Evolutionary conservation across 2,888 invertebrate genomes (phyloP), one percentile per base, ranked within the genome.

Genomic region (Philhelius pedissequus): DNA sequence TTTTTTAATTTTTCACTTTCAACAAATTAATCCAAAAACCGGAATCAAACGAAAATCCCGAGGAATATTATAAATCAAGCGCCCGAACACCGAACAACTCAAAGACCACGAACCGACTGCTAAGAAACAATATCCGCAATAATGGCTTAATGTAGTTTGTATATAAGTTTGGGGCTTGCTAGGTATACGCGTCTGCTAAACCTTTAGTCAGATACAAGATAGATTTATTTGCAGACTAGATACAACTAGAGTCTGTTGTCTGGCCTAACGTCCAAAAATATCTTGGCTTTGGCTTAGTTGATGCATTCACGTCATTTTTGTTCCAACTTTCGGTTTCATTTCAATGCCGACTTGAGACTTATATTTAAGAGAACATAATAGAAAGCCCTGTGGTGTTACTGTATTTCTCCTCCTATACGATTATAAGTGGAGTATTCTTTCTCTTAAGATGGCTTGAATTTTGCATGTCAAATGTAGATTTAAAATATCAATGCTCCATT

Each of bases 311-410:
- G 50, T 40, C 58, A 60, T 58, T 60, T 73, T 60, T 73, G 68
- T 68, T 71, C 45, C 60, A 66, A 80, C 79, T 84, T 76, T 84
- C 68, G 20, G 68, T 84, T 84, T 84, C 71, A 75, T 60, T 76
- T 76, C 75, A 84, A 76, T 62, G 66, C 52, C 66, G 48, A 18
- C 22, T 18, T 13, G 9, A 18, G 56, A 50, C 40, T 60, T n/a
- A n/a, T n/a, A n/a, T n/a, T n/a, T 71, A 76, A 43, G 43, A 76
- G 81, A 81, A 70, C 62, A 30, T 25, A n/a, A n/a, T n/a, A 56
- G 15, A 71, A 62, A 73, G 71, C 71, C 68, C 18, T 32, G 11
- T 32, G n/a, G 11, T 32, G n/a, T 0, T 43, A 18, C 6, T 5
- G 5, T 18, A 30, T 11, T 11, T 56, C 54, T 27, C 13, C 22